Conservation (phyloP, 2,888 invertebrate genomes). For the Gymnoscelis rufifasciata region DNA sequence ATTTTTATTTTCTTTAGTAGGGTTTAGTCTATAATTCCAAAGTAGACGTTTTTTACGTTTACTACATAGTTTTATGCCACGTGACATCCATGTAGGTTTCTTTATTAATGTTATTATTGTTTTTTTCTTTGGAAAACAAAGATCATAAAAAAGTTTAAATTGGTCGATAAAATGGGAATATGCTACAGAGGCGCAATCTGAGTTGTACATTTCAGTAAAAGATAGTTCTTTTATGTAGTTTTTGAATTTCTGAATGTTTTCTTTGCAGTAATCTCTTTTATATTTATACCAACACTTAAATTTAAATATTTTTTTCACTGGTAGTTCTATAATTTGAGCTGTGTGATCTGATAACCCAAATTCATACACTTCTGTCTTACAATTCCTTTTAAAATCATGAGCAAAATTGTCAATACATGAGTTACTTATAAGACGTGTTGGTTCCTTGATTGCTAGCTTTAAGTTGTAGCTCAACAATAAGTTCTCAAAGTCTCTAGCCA, state of each 20-base stretch:
- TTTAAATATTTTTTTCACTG: conserved; percentile 1
- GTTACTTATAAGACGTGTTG: background rate
- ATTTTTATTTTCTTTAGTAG: background rate
- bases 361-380: background rate
- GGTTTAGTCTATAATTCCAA: conserved; percentile 11
- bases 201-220: conserved; percentile 16
- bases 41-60: conserved; percentile 14
- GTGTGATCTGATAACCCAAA: background rate
- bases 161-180: conserved; percentile 12
- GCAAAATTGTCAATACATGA: conserved; percentile 2
- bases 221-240: too few relatives aligned
- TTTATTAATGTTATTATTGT: background rate
- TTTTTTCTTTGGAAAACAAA: conserved; percentile 15
- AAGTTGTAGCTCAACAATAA: conserved; percentile 1
- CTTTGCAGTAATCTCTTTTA: conserved; percentile 12
- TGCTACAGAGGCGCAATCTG: conserved; percentile 17
- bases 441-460: conserved; percentile 1
- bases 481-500: conserved; percentile 4
- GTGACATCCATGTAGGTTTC: conserved; percentile 14
- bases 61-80: conserved; percentile 16
- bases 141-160: conserved; percentile 19
- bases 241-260: conserved; percentile 10
- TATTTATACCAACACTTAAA: background rate
- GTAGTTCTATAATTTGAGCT: conserved; percentile 7
- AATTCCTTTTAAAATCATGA: conserved; percentile 1